phyloP scores from a whole-genome alignment of 2,113 vertebrate species.

The Macquaria australasica region DNA sequence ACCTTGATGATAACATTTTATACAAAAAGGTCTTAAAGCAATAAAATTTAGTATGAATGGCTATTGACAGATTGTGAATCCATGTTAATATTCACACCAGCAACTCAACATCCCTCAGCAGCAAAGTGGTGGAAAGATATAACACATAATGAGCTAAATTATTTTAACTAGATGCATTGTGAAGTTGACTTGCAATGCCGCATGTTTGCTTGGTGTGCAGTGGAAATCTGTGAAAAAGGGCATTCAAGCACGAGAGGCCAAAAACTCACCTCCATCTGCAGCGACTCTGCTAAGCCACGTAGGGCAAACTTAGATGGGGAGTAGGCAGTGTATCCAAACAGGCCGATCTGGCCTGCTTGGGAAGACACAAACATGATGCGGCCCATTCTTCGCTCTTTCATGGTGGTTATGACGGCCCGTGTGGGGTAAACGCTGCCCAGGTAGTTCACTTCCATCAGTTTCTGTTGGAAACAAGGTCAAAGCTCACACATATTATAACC shows the following conservation, averaged over 20 bases:
- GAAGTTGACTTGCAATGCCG: neutral
- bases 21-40: neutral
- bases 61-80: neutral
- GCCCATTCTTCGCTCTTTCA: constrained; percentile 97
- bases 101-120: neutral
- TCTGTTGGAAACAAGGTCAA: constrained; percentile 79
- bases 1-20: neutral
- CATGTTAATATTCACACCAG: neutral
- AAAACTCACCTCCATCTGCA: constrained; percentile 96
- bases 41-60: neutral
- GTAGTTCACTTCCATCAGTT: constrained; percentile 96
- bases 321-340: constrained; percentile 96
- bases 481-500: constrained; percentile 2
- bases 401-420: constrained; percentile 92
- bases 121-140: neutral
- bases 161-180: neutral
- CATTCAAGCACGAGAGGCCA: neutral
- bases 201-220: neutral
- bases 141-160: neutral
- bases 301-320: constrained; percentile 96
- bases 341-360: constrained; percentile 94
- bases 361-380: constrained; percentile 96
- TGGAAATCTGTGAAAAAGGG: neutral
- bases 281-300: constrained; percentile 93
- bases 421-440: constrained; percentile 97